phyloP scores from a whole-genome alignment of 2,113 vertebrate genomes.

The Xiphophorus maculatus region DNA sequence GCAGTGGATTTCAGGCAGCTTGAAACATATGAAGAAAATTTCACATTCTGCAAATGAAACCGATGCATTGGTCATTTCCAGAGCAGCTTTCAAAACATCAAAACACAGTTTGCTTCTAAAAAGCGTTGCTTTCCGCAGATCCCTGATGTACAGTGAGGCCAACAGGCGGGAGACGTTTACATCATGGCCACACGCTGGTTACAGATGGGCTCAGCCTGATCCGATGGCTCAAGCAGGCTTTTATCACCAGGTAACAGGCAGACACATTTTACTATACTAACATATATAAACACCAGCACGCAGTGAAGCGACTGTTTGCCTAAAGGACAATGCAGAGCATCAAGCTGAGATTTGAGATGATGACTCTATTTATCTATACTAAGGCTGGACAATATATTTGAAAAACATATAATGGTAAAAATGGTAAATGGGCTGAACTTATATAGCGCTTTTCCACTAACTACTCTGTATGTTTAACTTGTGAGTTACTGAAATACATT shows the following conservation, averaged over 20 bases:
- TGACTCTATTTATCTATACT: too few species aligned
- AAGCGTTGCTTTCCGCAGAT: conserved; percentile 74
- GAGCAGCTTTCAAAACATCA: not conserved
- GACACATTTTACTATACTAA: not conserved
- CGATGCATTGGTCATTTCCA: not conserved
- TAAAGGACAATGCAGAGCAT: too few species aligned
- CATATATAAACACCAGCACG: not conserved
- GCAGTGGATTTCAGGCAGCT: too few species aligned
- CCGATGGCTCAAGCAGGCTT: conserved; percentile 99
- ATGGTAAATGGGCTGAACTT: too few species aligned
- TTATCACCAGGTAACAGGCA: conserved; percentile 92
- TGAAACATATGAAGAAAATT: too few species aligned
- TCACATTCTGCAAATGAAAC: not conserved
- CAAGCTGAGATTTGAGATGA: too few species aligned
- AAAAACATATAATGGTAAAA: too few species aligned
- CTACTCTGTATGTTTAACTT: too few species aligned
- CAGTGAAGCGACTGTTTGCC: not conserved
- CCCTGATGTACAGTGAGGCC: conserved; percentile 98
- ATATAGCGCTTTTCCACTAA: too few species aligned
- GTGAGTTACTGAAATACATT: too few species aligned
- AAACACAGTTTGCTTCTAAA: not conserved
- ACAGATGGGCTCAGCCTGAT: conserved; percentile 98
- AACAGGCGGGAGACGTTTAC: conserved; percentile 98
- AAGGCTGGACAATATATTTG: too few species aligned
- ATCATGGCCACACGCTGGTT: conserved; percentile 97